A percentile compares a stretch with the other conserved stretches of the same genome.
These are phyloP conservation scores for Molossus alvarezi DNA, from an alignment of 2,797 vertebrate genomes.

Conservation along the genomic window DNA sequence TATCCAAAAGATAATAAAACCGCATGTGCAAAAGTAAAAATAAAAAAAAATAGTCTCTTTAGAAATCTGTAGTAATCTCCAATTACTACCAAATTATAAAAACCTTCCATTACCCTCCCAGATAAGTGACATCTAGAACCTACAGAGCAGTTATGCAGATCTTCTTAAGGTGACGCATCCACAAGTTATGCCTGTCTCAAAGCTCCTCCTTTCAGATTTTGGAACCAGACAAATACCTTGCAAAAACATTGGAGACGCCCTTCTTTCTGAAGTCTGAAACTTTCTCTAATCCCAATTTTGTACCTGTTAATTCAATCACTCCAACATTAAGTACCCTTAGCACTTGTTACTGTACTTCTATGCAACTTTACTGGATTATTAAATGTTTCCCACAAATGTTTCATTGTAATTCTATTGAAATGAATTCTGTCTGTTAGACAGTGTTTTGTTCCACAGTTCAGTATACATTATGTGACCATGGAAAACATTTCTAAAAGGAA, in stretches of 20 bases:
- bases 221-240: not conserved
- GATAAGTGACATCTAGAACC: not conserved
- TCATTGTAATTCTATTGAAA: conserved; percentile 33
- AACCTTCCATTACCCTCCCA: not conserved
- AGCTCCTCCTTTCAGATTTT: not conserved
- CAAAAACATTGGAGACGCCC: not conserved
- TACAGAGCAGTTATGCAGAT: not conserved
- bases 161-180: not conserved
- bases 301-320: not conserved
- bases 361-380: conserved; percentile 54
- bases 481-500: conserved; percentile 5
- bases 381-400: conserved; percentile 46
- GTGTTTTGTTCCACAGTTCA: not conserved
- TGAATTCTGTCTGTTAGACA: not conserved
- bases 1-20: conserved; percentile 31
- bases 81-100: not conserved
- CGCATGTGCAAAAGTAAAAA: not conserved
- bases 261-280: not conserved
- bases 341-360: conserved; percentile 53
- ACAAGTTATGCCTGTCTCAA: not conserved
- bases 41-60: not conserved
- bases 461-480: not conserved
- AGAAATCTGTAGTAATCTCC: conserved; percentile 16
- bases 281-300: not conserved
- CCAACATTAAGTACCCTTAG: not conserved